Evolutionary conservation across 2,888 invertebrate genomes (phyloP).

Genomic region (Escarpia spicata): DNA sequence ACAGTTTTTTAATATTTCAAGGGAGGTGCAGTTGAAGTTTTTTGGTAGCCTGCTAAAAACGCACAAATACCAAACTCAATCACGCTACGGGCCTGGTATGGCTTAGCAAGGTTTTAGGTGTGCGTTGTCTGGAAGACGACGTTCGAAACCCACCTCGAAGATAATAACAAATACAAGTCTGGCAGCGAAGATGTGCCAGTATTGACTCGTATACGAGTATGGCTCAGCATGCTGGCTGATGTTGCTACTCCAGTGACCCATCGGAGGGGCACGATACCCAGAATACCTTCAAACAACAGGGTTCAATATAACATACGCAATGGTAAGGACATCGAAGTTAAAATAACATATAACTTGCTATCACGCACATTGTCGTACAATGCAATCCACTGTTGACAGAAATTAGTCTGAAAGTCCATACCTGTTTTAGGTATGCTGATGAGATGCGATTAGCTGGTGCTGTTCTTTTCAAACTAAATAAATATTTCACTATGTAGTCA

Average conservation of each 20-base stretch:
- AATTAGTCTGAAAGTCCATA: neutral
- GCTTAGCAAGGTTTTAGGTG: neutral
- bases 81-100: neutral
- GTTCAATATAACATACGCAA: neutral
- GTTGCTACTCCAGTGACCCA: conserved; percentile 37
- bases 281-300: conserved; percentile 75
- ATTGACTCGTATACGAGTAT: conserved; percentile 76
- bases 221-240: neutral
- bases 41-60: no score
- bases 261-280: conserved; percentile 81
- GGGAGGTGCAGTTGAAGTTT: no score
- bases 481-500: neutral
- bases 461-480: neutral
- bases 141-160: conserved; percentile 55
- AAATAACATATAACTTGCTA: neutral
- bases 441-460: neutral
- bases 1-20: no score
- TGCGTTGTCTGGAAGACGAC: neutral
- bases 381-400: neutral
- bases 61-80: no score
- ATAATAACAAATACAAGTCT: conserved; percentile 58
- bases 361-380: neutral
- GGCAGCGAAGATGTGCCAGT: conserved; percentile 91
- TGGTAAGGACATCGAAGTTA: no score
- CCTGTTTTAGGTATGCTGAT: neutral